These are phyloP conservation scores for Erethizon dorsatum DNA, from an alignment of 2,797 vertebrate species.

Conservation along the genomic window DNA sequence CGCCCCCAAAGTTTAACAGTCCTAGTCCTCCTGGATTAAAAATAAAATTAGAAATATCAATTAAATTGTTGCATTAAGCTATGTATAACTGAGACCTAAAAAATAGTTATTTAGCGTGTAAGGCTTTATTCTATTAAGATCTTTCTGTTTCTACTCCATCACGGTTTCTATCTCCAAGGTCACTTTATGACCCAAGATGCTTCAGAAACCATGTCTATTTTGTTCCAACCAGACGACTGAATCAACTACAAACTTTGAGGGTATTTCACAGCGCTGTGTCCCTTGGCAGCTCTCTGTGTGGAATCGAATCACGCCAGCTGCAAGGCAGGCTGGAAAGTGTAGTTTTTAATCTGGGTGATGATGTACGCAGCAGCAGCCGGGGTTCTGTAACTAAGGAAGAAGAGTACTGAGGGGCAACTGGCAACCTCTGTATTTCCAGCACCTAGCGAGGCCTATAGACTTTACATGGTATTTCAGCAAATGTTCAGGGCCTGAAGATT, in stretches of 20 bases:
- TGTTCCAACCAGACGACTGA: background rate
- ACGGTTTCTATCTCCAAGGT: background rate
- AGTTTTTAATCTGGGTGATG: background rate
- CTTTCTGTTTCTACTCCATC: background rate
- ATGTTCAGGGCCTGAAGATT: background rate
- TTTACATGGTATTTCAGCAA: background rate
- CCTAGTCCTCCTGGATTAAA: constrained; percentile 21
- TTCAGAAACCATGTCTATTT: constrained; percentile 1
- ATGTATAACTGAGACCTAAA: background rate
- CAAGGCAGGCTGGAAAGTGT: constrained; percentile 38
- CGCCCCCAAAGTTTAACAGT: background rate
- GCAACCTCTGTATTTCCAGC: background rate
- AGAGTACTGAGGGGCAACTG: background rate
- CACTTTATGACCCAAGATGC: background rate
- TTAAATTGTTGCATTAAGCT: constrained; percentile 35
- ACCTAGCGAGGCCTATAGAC: background rate
- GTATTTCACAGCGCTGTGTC: background rate
- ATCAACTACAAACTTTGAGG: background rate
- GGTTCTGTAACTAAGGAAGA: background rate
- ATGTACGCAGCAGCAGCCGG: background rate
- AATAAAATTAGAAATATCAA: constrained; percentile 56
- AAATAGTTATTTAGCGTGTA: background rate
- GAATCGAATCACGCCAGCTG: background rate
- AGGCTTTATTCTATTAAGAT: constrained; percentile 2
- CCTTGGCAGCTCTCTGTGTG: background rate